Percentiles rank a stretch among this genome's conserved stretches.
phyloP scores from a whole-genome alignment of 2,113 vertebrate species.

The Oryzias woworae region DNA sequence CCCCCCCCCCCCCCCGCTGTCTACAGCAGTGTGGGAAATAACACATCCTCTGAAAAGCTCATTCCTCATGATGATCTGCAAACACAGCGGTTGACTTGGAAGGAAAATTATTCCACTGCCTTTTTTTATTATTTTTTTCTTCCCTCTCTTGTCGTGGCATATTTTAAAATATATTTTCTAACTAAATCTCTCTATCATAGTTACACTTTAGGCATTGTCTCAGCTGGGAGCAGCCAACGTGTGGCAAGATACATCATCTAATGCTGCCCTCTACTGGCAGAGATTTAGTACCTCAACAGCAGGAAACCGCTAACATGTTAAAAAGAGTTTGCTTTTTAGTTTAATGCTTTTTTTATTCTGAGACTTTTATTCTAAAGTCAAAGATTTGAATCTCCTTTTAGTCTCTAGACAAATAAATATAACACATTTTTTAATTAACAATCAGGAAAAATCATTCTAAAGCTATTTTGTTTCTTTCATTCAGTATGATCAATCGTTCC shows the following conservation, averaged over 20 bases:
- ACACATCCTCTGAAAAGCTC: constrained; percentile 41
- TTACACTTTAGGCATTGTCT: constrained; percentile 30
- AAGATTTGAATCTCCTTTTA: too few species aligned
- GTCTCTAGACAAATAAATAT: too few species aligned
- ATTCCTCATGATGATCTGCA: constrained; percentile 55
- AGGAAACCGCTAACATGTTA: background rate
- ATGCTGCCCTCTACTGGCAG: constrained; percentile 73
- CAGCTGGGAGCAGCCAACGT: constrained; percentile 13
- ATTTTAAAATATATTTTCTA: constrained; percentile 16
- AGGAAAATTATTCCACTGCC: constrained; percentile 27
- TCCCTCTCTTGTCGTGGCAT: constrained; percentile 2
- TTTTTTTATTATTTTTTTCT: constrained; percentile 8
- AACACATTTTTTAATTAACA: too few species aligned
- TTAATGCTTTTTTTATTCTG: too few species aligned
- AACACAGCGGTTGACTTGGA: constrained; percentile 3
- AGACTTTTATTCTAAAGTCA: too few species aligned
- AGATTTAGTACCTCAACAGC: constrained; percentile 16
- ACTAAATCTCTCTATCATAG: constrained; percentile 16
- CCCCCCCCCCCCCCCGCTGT: constrained; percentile 20
- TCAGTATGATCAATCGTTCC: too few species aligned
- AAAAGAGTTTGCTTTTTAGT: too few species aligned
- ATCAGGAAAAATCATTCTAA: too few species aligned
- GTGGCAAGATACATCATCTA: constrained; percentile 34
- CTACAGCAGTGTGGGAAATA: constrained; percentile 50
- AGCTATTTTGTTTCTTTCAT: too few species aligned